Evolutionary conservation across 2,797 vertebrate genomes (phyloP), one percentile per base, ranked within the genome.

Genomic region (Halcyon smyrnensis): DNA sequence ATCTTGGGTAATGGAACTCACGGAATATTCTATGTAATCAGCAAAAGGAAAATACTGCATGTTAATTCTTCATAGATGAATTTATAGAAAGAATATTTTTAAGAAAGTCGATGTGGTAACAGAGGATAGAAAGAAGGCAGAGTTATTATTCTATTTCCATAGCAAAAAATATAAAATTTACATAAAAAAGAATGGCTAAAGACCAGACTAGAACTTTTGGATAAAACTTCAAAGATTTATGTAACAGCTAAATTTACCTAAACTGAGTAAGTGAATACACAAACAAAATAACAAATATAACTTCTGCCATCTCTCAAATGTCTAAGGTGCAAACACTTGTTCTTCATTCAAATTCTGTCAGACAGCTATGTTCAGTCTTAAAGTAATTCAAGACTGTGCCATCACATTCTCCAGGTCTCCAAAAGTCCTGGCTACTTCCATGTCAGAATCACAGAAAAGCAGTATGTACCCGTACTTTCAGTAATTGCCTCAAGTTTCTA

Each of bases 391-490:
- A 84, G 32, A 54, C 24, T 77, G 3, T 18, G 19, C 15, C 54
- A 43, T 25, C 25, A 23, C 14, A 32, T 43, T 36, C 37, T 75
- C 32, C n/a, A 64, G 11, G n/a, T 30, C 24, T 65, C 41, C 14
- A 64, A 12, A 68, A 75, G 18, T 28, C 45, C 39, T 54, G 45
- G 30, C 19, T 63, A 50, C 51, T 70, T 90, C 12, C 21, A 50
- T 9, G 7, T 41, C 39, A 34, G 11, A 90, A 88, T 32, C 28
- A 85, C 23, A 71, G 21, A 82, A 90, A 56, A 11, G 15, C 3
- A 79, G 13, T 21, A 24, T 74, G 27, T 41, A 50, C 7, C 8
- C 0, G 0, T 24, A 60, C 6, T 9, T 85, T 57, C 1, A 1
- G 28, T 34, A 89, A 85, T 8, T 16, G n/a, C 17, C 19, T 77